A percentile compares a stretch with the other conserved stretches of the same genome.
Evolutionary conservation across 2,113 vertebrate genomes (phyloP).

Genomic region (Hemibagrus wyckioides): DNA sequence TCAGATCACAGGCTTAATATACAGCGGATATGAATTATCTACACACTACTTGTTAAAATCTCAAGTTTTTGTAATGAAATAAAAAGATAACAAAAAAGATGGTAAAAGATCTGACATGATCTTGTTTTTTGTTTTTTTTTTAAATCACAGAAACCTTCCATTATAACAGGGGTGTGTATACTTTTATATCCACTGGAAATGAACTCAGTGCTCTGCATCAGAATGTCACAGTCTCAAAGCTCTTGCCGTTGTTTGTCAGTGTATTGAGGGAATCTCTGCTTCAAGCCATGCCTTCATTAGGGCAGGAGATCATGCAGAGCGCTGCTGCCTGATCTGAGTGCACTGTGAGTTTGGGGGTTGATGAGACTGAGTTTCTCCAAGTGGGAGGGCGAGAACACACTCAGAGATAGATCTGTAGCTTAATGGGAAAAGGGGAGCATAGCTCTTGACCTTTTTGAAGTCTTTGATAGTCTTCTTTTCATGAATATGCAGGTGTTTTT

Average conservation of each 20-base stretch:
- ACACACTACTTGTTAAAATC: too few relatives aligned
- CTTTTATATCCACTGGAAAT: neutral
- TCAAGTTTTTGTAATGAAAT: neutral
- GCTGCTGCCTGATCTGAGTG: neutral
- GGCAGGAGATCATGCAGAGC: neutral
- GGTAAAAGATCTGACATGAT: neutral
- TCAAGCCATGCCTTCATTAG: neutral
- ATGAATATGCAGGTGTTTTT: neutral
- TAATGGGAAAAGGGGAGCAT: neutral
- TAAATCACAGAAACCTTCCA: neutral
- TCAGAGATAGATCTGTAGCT: conserved; percentile 27
- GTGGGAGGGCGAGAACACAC: neutral
- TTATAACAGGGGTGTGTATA: neutral
- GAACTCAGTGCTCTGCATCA: neutral
- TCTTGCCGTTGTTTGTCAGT: neutral
- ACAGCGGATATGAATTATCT: neutral
- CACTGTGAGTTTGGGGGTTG: neutral
- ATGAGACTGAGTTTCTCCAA: neutral
- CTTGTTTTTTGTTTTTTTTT: neutral
- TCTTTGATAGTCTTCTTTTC: neutral
- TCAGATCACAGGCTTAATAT: neutral
- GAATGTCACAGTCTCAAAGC: neutral
- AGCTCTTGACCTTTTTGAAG: neutral
- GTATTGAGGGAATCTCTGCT: neutral
- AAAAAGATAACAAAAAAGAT: neutral